These are phyloP conservation scores for Torymus texanus DNA, from an alignment of 2,888 invertebrate species.

Conservation along the genomic window DNA sequence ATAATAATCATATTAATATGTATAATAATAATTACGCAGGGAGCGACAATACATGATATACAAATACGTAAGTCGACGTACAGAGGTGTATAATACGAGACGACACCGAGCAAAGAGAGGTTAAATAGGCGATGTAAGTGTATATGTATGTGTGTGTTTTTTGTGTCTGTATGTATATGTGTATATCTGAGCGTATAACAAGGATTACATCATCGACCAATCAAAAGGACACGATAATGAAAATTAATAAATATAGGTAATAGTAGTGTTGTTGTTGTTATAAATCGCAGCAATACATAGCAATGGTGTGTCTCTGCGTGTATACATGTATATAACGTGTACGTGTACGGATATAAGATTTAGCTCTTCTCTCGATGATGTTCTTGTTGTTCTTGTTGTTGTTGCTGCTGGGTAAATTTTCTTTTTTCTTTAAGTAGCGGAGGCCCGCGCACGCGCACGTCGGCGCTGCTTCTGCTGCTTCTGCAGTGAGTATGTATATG, in stretches of 20 bases:
- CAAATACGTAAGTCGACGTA: constrained; percentile 34
- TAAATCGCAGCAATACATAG: constrained; percentile 41
- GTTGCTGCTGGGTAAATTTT: too few relatives aligned
- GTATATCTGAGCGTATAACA: too few relatives aligned
- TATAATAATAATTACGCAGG: background rate
- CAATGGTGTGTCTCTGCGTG: too few relatives aligned
- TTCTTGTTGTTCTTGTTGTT: too few relatives aligned
- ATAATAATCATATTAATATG: background rate
- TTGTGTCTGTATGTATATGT: too few relatives aligned
- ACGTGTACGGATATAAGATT: too few relatives aligned
- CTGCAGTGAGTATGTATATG: background rate
- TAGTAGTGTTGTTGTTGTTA: constrained; percentile 49
- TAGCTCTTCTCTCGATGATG: too few relatives aligned
- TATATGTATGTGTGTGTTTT: too few relatives aligned
- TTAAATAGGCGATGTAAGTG: too few relatives aligned
- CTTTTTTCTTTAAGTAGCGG: constrained; percentile 58
- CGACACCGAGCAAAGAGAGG: constrained; percentile 53
- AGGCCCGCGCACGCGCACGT: constrained; percentile 48
- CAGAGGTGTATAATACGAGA: constrained; percentile 20
- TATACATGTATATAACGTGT: too few relatives aligned
- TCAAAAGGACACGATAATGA: constrained; percentile 56
- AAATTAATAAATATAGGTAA: constrained; percentile 44
- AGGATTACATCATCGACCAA: constrained; percentile 21
- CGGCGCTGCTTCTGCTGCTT: too few relatives aligned
- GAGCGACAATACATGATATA: background rate